Evolutionary conservation across 2,113 vertebrate species (phyloP).

Genomic region (Poeciliopsis retropinna): DNA sequence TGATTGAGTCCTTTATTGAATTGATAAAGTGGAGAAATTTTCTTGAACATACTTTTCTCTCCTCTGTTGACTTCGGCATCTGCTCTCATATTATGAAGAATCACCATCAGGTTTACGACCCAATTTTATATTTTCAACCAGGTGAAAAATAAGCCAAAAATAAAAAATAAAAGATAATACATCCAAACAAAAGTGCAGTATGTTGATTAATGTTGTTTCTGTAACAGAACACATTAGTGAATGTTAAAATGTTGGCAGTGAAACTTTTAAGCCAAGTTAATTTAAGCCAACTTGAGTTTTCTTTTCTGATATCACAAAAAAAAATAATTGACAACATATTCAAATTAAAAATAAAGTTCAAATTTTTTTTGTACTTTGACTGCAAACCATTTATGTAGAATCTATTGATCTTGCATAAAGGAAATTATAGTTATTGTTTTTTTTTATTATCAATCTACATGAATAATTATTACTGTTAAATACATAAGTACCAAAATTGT

Average conservation of each 20-base stretch:
- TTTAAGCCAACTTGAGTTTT: too few relatives aligned
- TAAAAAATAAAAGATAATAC: conserved; percentile 63
- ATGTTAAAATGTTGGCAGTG: conserved; percentile 48
- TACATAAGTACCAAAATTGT: too few relatives aligned
- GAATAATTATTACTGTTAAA: too few relatives aligned
- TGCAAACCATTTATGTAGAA: not conserved
- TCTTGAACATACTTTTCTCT: too few relatives aligned
- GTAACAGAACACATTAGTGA: conserved; percentile 88
- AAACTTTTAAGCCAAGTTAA: conserved; percentile 3
- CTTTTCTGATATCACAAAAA: too few relatives aligned
- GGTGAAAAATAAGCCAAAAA: conserved; percentile 85
- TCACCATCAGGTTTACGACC: conserved; percentile 88
- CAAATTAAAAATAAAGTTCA: too few relatives aligned
- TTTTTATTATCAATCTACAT: too few relatives aligned
- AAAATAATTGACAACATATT: too few relatives aligned
- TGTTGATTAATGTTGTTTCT: conserved; percentile 94
- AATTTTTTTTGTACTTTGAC: too few relatives aligned
- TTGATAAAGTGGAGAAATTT: too few relatives aligned
- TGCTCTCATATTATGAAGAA: conserved; percentile 87
- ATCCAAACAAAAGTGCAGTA: conserved; percentile 90
- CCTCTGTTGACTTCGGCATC: conserved; percentile 74
- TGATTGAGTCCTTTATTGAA: too few relatives aligned
- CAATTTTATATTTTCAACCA: conserved; percentile 84
- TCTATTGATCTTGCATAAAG: not conserved
- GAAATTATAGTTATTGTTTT: not conserved